Conservation (phyloP, 2,113 vertebrate species). For the Takifugu bimaculatus region DNA sequence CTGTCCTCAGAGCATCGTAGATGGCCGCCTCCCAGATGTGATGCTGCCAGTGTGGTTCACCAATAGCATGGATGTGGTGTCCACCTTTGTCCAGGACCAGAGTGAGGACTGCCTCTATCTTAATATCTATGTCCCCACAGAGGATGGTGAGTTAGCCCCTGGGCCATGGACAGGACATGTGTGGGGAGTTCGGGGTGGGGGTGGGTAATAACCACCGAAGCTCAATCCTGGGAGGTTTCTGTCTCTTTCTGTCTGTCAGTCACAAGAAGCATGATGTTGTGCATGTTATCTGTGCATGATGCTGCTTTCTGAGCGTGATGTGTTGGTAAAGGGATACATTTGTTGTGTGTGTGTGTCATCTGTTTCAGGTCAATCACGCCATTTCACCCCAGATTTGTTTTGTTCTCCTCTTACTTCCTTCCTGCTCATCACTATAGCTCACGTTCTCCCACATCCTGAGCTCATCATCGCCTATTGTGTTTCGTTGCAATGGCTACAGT, state of each 20-base stretch:
- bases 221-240: constrained; percentile 4
- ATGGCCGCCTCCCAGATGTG: constrained; percentile 94
- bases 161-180: constrained; percentile 45
- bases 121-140: constrained; percentile 98
- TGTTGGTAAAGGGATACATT: constrained; percentile 18
- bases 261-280: constrained; percentile 81
- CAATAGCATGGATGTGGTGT: constrained; percentile 95
- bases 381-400: constrained; percentile 49
- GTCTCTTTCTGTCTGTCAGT: constrained; percentile 35
- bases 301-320: constrained; percentile 58
- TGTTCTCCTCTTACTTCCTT: constrained; percentile 59
- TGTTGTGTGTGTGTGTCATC: constrained; percentile 45
- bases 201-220: constrained; percentile 14
- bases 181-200: constrained; percentile 45
- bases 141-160: constrained; percentile 96
- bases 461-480: constrained; percentile 86
- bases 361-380: constrained; percentile 39
- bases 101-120: constrained; percentile 98
- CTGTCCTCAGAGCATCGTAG: constrained; percentile 96
- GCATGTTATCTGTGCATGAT: constrained; percentile 88
- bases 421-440: constrained; percentile 54
- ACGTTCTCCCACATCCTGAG: constrained; percentile 73
- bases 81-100: constrained; percentile 96
- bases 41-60: constrained; percentile 99
- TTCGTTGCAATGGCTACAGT: constrained; percentile 81